phyloP scores from a whole-genome alignment of 2,888 invertebrate genomes.

The Eudemis profundana region DNA sequence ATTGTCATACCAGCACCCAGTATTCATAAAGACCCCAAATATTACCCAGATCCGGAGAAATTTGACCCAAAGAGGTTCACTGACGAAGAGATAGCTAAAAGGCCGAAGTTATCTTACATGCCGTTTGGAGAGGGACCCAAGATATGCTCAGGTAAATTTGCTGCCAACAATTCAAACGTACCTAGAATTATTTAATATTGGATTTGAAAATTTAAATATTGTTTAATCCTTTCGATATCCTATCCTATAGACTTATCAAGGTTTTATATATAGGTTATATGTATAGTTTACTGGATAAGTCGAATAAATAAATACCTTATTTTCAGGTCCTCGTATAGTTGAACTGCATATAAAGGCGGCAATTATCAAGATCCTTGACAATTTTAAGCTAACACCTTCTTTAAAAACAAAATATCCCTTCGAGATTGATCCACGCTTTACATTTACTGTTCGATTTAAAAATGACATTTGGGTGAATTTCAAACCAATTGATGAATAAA shows the following conservation, averaged over 20 bases:
- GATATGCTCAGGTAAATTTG: constrained; percentile 66
- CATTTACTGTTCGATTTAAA: not conserved
- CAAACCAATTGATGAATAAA: too few species aligned
- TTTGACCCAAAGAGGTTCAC: constrained; percentile 82
- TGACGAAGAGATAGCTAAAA: constrained; percentile 57
- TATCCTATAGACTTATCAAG: too few species aligned
- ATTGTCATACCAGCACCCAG: constrained; percentile 66
- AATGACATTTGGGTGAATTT: constrained; percentile 12
- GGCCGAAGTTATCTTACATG: constrained; percentile 57
- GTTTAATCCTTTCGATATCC: too few species aligned
- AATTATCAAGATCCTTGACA: too few species aligned
- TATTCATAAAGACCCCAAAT: too few species aligned
- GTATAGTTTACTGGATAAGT: too few species aligned
- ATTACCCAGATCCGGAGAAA: constrained; percentile 74
- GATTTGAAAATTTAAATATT: too few species aligned
- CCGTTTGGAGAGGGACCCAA: too few species aligned
- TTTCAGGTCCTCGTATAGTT: constrained; percentile 51
- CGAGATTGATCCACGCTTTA: not conserved
- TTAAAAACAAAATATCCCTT: constrained; percentile 12
- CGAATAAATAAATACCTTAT: too few species aligned
- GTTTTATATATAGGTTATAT: too few species aligned
- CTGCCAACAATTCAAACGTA: too few species aligned
- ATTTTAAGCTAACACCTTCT: constrained; percentile 45
- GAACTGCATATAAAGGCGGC: constrained; percentile 50
- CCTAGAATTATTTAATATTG: too few species aligned